Evolutionary conservation across 2,888 invertebrate species (phyloP), one percentile per base, ranked within the genome.

Genomic region (Leptinotarsa rubiginosa): DNA sequence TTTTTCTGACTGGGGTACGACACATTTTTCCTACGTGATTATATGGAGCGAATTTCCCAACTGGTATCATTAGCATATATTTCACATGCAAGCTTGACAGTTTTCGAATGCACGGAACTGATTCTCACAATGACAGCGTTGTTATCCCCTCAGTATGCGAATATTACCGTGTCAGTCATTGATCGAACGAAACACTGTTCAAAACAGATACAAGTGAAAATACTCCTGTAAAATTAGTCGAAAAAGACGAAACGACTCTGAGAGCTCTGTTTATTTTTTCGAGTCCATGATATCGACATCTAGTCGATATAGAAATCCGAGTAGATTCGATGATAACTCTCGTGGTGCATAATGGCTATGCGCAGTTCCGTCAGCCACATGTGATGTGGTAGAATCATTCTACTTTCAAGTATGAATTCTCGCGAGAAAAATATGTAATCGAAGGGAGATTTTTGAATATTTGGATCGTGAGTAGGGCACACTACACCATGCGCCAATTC

Each of bases 1-100:
- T 41, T 62, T 62, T 31, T 41, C 16, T 41, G n/a, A n/a, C 31
- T 25, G 18, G 13, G 22, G 20, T 12, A 41, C 31, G 18, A 31
- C 62, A 59, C 25, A 62, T 62, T 62, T 62, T 62, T 31, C 41
- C 62, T 31, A 41, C n/a, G 41, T 62, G 62, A 62, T 62, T 62
- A 62, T 62, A 18, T 31, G 31, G 31, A n/a, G n/a, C 7, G n/a
- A 41, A 62, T 62, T 62, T 62, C 62, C 62, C 62, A 62, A 62
- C 62, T 62, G 62, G 41, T 62, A 62, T 62, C 41, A 62, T 62
- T 62, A 62, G 62, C 62, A 62, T 62, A 62, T 62, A 41, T 62
- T 62, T 62, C 62, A 62, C 62, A 62, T 62, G 62, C 41, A 62
- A 62, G 31, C 62, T 18, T 62, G 62, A 62, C 62, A 62, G n/a